Evolutionary conservation across 1,140 invertebrate genomes (phyloP).

Genomic region (Camponotus floridanus): DNA sequence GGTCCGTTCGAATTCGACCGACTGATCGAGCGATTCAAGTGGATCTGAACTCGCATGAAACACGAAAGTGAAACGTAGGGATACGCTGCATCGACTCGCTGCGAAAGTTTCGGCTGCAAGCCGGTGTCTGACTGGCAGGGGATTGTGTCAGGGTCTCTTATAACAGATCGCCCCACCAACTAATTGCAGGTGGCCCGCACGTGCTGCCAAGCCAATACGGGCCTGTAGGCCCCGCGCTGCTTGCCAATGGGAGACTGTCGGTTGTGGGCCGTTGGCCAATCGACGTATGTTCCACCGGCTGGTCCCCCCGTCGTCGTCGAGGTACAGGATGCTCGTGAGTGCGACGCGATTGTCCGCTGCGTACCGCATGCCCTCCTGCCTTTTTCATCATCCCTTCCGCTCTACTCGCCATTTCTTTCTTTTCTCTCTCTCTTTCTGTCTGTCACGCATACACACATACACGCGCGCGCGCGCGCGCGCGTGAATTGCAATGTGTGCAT

Average conservation of each 20-base stretch:
- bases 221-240: conserved; percentile 80
- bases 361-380: conserved; percentile 32
- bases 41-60: conserved; percentile 21
- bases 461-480: neutral
- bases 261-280: conserved; percentile 82
- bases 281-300: conserved; percentile 77
- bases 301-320: conserved; percentile 40
- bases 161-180: conserved; percentile 77
- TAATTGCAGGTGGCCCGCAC: conserved; percentile 83
- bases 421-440: conserved; percentile 34
- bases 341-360: conserved; percentile 71
- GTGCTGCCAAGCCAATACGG: conserved; percentile 81
- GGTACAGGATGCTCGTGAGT: conserved; percentile 73
- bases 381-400: conserved; percentile 40
- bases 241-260: conserved; percentile 79
- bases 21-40: conserved; percentile 13
- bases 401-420: conserved; percentile 34
- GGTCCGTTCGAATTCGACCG: conserved; percentile 61
- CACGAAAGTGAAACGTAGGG: conserved; percentile 8
- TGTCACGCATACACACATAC: conserved; percentile 45
- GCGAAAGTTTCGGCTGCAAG: conserved; percentile 75
- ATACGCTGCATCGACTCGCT: neutral
- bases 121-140: conserved; percentile 81
- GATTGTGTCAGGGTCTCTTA: conserved; percentile 77
- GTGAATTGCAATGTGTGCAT: conserved; percentile 67